Percentiles rank a stretch among this genome's conserved stretches.
Evolutionary conservation across 2,113 vertebrate species (phyloP).

Genomic region (Phrynosoma platyrhinos): DNA sequence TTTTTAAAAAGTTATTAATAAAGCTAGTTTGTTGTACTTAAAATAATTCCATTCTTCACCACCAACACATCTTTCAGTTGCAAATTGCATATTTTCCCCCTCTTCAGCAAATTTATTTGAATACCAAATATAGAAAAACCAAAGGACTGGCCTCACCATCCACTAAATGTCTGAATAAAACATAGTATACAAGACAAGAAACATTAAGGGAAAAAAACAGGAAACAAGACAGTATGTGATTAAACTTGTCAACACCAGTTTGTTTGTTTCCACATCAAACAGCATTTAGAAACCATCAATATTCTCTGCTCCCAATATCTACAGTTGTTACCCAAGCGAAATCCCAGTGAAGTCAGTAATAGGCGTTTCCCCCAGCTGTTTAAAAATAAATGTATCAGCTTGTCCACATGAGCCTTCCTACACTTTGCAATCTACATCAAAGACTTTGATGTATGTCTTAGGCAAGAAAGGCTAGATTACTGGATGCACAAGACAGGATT

Average conservation of each 20-base stretch:
- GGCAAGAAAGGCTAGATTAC: background rate
- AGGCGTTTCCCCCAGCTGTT: conserved; percentile 12
- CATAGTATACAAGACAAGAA: conserved; percentile 62
- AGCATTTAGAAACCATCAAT: conserved; percentile 44
- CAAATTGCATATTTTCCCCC: conserved; percentile 23
- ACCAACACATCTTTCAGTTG: conserved; percentile 37
- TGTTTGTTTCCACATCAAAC: conserved; percentile 50
- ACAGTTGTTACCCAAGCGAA: conserved; percentile 32
- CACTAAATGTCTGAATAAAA: conserved; percentile 72
- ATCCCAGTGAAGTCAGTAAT: conserved; percentile 33
- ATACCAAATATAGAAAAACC: conserved; percentile 37
- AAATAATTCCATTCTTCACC: conserved; percentile 52
- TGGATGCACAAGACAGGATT: background rate
- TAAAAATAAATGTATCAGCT: conserved; percentile 27
- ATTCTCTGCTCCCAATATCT: background rate
- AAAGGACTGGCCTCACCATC: conserved; percentile 46
- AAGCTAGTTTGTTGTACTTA: conserved; percentile 37
- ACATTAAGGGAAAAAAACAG: conserved; percentile 63
- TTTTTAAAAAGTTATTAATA: conserved; percentile 46
- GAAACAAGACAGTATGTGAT: conserved; percentile 59
- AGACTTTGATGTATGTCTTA: background rate
- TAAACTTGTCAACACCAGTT: conserved; percentile 52
- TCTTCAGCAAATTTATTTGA: conserved; percentile 38
- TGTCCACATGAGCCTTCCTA: background rate
- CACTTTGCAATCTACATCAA: background rate